Evolutionary conservation across 2,797 vertebrate genomes (phyloP).

Genomic region (Pipistrellus pipistrellus): DNA sequence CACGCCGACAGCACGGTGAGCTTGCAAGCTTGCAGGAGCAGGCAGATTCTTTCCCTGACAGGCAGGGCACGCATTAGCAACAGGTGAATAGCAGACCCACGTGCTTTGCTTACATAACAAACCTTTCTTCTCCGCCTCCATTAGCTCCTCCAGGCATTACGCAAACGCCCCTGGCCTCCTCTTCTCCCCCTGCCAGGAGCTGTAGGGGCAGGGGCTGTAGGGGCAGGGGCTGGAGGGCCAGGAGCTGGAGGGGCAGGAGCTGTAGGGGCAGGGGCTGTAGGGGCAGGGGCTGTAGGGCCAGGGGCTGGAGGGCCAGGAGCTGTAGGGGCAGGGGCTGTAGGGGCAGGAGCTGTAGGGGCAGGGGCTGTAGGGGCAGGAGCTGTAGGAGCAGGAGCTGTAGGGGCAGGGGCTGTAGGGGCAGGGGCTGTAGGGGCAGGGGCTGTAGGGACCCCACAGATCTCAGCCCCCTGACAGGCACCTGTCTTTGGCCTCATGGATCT

Average conservation of each 20-base stretch:
- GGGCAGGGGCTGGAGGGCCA: too few relatives aligned
- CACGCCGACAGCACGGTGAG: background rate
- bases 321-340: too few relatives aligned
- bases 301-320: too few relatives aligned
- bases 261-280: too few relatives aligned
- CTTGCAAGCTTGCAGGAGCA: background rate
- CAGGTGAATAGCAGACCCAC: slow-evolving; percentile 58
- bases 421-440: too few relatives aligned
- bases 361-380: too few relatives aligned
- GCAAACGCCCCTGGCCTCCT: background rate
- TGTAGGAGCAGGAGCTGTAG: too few relatives aligned
- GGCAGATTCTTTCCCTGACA: background rate
- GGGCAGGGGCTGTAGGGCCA: too few relatives aligned
- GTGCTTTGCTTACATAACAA: slow-evolving; percentile 49
- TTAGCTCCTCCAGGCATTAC: background rate
- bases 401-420: too few relatives aligned
- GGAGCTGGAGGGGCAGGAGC: too few relatives aligned
- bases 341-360: too few relatives aligned
- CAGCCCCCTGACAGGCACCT: background rate
- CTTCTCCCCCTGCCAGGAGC: background rate
- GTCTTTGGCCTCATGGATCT: background rate
- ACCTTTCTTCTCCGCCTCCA: background rate
- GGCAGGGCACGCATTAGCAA: slow-evolving; percentile 4
- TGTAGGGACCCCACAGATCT: background rate
- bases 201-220: too few relatives aligned